Conservation (phyloP, 2,113 vertebrate species). For the Montifringilla adamsi region DNA sequence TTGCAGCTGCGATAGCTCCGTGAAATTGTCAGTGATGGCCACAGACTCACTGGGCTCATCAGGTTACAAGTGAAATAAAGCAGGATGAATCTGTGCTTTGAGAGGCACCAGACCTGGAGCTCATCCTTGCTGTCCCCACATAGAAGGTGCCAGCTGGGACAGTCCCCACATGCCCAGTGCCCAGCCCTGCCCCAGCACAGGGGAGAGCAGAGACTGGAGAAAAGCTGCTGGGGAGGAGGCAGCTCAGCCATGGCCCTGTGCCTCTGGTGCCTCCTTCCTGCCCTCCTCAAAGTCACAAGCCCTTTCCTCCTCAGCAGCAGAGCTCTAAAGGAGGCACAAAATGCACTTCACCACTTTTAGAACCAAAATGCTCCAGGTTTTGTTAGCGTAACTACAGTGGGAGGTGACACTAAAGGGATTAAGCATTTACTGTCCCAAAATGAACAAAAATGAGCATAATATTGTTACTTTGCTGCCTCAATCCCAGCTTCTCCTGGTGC, state of each 20-base stretch:
- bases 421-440: neutral
- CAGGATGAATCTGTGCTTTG: fast-evolving
- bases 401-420: neutral
- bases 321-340: neutral
- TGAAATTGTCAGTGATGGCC: neutral
- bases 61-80: neutral
- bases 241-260: fast-evolving
- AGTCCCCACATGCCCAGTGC: neutral
- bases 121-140: neutral
- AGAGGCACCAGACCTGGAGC: neutral
- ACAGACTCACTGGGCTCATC: neutral
- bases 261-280: neutral
- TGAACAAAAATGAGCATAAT: neutral
- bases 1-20: fast-evolving
- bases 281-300: neutral
- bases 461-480: neutral
- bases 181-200: neutral
- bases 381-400: neutral
- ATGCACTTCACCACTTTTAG: neutral
- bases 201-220: neutral
- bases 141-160: neutral
- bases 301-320: neutral
- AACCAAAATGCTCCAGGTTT: neutral
- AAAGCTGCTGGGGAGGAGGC: neutral
- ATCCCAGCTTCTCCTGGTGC: neutral